These are phyloP conservation scores for Tipula helvola DNA, from an alignment of 2,888 invertebrate species.

Conservation along the genomic window DNA sequence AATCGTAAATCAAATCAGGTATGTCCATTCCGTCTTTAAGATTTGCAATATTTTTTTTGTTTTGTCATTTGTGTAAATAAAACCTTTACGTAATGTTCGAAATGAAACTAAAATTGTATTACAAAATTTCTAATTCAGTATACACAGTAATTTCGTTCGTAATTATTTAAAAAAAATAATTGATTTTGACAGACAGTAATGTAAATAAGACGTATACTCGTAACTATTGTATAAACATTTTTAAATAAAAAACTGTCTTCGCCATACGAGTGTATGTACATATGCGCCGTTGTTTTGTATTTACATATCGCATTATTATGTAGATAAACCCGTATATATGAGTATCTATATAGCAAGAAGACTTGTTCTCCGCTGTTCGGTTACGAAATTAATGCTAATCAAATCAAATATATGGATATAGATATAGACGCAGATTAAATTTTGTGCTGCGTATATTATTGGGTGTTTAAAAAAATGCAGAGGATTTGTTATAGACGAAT, in stretches of 20 bases:
- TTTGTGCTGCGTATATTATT: background rate
- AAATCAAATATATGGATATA: background rate
- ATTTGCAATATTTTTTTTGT: background rate
- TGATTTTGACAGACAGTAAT: background rate
- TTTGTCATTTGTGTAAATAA: background rate
- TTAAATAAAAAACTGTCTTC: background rate
- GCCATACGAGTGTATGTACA: background rate
- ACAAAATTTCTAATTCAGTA: background rate
- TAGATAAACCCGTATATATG: background rate
- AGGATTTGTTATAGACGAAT: background rate
- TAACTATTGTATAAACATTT: background rate
- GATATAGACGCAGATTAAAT: background rate
- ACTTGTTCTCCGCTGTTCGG: background rate
- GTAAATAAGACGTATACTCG: background rate
- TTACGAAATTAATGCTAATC: background rate
- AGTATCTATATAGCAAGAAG: background rate
- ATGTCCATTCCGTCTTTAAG: constrained; percentile 12
- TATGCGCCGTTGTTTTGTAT: background rate
- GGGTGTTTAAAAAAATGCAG: background rate
- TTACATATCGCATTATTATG: background rate
- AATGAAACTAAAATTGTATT: background rate
- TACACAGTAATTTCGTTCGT: background rate
- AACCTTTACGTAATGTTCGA: background rate
- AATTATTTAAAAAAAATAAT: background rate
- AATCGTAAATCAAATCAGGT: constrained; percentile 34